Percentiles rank a stretch among this genome's conserved stretches.
Conservation (phyloP, 2,797 vertebrate genomes). For the Esox masquinongy region DNA sequence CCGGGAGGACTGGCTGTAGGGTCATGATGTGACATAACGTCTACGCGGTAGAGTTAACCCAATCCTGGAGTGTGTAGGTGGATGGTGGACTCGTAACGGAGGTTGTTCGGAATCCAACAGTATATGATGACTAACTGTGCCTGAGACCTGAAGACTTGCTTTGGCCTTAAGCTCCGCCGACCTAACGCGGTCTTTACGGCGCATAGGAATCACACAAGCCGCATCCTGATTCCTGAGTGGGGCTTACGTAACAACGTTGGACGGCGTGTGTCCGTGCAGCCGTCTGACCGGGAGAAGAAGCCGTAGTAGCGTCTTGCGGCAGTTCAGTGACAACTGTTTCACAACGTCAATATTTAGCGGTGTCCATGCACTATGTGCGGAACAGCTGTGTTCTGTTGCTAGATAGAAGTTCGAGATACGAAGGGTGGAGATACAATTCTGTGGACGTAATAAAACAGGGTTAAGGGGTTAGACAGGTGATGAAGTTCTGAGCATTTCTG, state of each 20-base stretch:
- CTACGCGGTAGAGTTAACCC: slow-evolving; percentile 26
- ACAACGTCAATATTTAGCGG: not conserved
- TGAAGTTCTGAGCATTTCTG: slow-evolving; percentile 47
- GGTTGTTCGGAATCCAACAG: not conserved
- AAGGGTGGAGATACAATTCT: not conserved
- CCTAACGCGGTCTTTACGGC: not conserved
- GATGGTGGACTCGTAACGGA: not conserved
- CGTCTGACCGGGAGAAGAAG: not conserved
- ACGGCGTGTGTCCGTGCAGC: not conserved
- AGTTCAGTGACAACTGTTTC: slow-evolving; percentile 7
- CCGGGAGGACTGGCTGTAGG: slow-evolving; percentile 44
- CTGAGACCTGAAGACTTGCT: not conserved
- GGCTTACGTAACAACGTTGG: slow-evolving; percentile 20
- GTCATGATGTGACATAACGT: slow-evolving; percentile 43
- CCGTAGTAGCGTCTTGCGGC: slow-evolving; percentile 8
- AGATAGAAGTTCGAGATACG: not conserved
- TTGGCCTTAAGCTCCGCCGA: not conserved
- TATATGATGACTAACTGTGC: not conserved
- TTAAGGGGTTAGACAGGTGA: not conserved
- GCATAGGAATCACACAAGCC: not conserved
- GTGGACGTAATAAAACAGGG: not conserved
- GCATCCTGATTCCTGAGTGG: slow-evolving; percentile 9
- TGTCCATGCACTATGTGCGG: not conserved
- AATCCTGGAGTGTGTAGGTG: slow-evolving; percentile 3
- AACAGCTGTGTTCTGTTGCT: slow-evolving; percentile 22